A percentile compares a stretch with the other conserved stretches of the same genome.
phyloP scores from a whole-genome alignment of 1,140 invertebrate genomes.

The Acromyrmex echinatior region DNA sequence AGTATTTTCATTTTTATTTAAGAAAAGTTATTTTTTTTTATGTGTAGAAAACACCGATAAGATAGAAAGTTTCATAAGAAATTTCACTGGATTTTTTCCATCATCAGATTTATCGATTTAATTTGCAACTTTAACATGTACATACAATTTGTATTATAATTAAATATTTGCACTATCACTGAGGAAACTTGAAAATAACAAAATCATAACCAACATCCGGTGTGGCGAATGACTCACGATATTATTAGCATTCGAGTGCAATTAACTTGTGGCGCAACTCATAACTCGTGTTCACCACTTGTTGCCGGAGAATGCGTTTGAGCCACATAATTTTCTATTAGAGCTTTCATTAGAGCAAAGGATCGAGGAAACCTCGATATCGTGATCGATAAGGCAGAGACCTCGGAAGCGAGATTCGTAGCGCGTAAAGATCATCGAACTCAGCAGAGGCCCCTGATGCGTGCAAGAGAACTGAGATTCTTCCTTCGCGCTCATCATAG shows the following conservation, averaged over 20 bases:
- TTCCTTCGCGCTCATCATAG: slow-evolving; percentile 54
- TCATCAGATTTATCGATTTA: background rate
- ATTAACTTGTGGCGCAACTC: slow-evolving; percentile 32
- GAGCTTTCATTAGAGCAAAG: slow-evolving; percentile 38
- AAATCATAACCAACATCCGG: background rate
- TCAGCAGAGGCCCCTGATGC: slow-evolving; percentile 58
- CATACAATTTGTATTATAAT: background rate
- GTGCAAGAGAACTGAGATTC: slow-evolving; percentile 52
- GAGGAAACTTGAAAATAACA: slow-evolving; percentile 1
- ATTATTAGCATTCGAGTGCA: slow-evolving; percentile 39
- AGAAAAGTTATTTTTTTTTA: background rate
- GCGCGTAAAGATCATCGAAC: slow-evolving; percentile 67
- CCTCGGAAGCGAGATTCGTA: background rate
- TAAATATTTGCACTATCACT: background rate
- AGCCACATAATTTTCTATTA: slow-evolving; percentile 39
- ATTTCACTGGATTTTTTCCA: background rate
- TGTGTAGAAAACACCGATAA: background rate
- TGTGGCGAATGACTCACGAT: background rate
- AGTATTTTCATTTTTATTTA: background rate
- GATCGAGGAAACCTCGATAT: slow-evolving; percentile 25
- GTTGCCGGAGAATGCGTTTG: slow-evolving; percentile 16
- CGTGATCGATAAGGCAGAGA: slow-evolving; percentile 67
- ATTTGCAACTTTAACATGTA: background rate
- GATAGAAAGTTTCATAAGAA: background rate
- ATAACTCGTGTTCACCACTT: slow-evolving; percentile 20